Evolutionary conservation across 2,888 invertebrate genomes (phyloP).

Genomic region (Cyclophora albipunctata): DNA sequence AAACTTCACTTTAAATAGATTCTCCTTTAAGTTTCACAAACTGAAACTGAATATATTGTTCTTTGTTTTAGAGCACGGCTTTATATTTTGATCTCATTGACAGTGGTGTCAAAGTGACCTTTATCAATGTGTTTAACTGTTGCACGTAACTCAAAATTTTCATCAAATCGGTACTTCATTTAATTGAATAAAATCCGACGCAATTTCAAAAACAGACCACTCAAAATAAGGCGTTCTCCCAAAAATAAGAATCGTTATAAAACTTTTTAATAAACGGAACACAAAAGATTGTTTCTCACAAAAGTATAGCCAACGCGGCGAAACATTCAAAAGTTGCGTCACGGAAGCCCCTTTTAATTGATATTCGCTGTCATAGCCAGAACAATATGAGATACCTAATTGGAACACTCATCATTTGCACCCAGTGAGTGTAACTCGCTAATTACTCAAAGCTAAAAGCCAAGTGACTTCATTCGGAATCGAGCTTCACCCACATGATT

Average conservation of each 20-base stretch:
- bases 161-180: too few relatives aligned
- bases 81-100: neutral
- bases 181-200: too few relatives aligned
- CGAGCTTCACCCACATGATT: conserved; percentile 7
- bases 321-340: conserved; percentile 1
- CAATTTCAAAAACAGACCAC: too few relatives aligned
- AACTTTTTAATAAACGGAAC: neutral
- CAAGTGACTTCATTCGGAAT: conserved; percentile 9
- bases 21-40: too few relatives aligned
- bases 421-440: conserved; percentile 2
- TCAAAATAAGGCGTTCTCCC: too few relatives aligned
- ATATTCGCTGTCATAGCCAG: conserved; percentile 6
- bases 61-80: neutral
- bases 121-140: neutral
- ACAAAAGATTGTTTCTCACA: neutral
- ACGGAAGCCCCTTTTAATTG: conserved; percentile 6
- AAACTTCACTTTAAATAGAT: neutral
- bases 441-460: conserved; percentile 8
- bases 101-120: too few relatives aligned
- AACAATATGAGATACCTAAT: conserved; percentile 4
- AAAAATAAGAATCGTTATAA: neutral
- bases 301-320: neutral
- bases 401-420: neutral
- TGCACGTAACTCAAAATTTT: neutral
- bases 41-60: too few relatives aligned